phyloP scores from a whole-genome alignment of 2,797 vertebrate genomes.

The Ceryle rudis region DNA sequence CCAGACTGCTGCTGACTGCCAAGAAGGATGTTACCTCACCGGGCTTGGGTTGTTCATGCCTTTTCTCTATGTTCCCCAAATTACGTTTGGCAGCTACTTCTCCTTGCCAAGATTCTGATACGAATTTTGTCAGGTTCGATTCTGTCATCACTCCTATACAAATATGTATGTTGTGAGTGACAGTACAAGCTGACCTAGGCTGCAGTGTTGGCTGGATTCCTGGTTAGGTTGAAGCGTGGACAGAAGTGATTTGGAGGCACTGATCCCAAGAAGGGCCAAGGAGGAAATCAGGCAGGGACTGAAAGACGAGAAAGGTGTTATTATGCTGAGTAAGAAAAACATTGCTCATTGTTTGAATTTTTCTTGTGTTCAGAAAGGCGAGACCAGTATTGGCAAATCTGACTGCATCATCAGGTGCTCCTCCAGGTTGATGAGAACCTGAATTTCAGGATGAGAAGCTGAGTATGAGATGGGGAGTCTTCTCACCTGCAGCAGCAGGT shows the following conservation, averaged over 20 bases:
- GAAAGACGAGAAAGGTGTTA: rapidly evolving
- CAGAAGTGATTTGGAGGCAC: rapidly evolving
- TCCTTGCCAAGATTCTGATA: not conserved
- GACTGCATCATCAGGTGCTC: not conserved
- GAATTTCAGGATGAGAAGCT: not conserved
- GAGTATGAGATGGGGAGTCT: not conserved
- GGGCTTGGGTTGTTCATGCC: not conserved
- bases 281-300: not conserved
- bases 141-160: not conserved
- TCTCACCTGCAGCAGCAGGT: not conserved
- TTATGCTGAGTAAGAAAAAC: not conserved
- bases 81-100: not conserved
- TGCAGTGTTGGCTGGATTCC: not conserved
- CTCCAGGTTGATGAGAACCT: not conserved
- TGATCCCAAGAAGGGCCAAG: not conserved
- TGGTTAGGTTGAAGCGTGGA: not conserved
- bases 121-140: not conserved
- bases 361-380: not conserved
- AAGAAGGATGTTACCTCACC: not conserved
- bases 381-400: not conserved
- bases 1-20: not conserved
- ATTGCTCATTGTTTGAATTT: not conserved
- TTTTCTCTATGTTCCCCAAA: not conserved
- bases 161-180: not conserved
- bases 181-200: not conserved